Conservation (phyloP, 2,888 invertebrate genomes). For the Limnephilus lunatus region DNA sequence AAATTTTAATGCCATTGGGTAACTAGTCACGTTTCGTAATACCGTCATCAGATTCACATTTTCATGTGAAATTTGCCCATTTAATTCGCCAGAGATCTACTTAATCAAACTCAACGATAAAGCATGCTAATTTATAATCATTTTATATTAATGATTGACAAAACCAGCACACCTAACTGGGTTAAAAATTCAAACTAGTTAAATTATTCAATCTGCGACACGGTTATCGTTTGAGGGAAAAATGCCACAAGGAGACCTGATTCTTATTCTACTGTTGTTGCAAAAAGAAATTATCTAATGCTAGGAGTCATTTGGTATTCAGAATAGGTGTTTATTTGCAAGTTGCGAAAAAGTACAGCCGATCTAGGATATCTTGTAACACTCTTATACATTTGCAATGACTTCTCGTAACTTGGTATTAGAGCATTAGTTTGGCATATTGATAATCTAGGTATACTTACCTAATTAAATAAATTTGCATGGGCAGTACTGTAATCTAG, state of each 20-base stretch:
- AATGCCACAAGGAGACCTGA: slow-evolving; percentile 12
- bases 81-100: background rate
- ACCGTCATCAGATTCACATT: background rate
- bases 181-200: slow-evolving; percentile 48
- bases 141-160: slow-evolving; percentile 41
- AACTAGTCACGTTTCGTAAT: background rate
- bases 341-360: background rate
- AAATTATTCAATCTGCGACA: slow-evolving; percentile 47
- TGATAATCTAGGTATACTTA: background rate
- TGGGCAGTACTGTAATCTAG: background rate
- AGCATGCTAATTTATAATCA: slow-evolving; percentile 51
- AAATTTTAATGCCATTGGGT: background rate
- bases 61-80: slow-evolving; percentile 8
- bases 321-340: slow-evolving; percentile 3
- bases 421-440: background rate
- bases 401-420: background rate
- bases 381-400: background rate
- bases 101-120: slow-evolving; percentile 17
- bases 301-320: slow-evolving; percentile 19
- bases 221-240: slow-evolving; percentile 24
- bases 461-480: background rate
- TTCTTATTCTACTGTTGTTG: slow-evolving; percentile 10
- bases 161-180: slow-evolving; percentile 44
- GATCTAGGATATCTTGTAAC: slow-evolving; percentile 13
- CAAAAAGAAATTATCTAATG: slow-evolving; percentile 44